Conservation (phyloP, 2,113 vertebrate genomes). For the Bambusicola thoracicus region DNA sequence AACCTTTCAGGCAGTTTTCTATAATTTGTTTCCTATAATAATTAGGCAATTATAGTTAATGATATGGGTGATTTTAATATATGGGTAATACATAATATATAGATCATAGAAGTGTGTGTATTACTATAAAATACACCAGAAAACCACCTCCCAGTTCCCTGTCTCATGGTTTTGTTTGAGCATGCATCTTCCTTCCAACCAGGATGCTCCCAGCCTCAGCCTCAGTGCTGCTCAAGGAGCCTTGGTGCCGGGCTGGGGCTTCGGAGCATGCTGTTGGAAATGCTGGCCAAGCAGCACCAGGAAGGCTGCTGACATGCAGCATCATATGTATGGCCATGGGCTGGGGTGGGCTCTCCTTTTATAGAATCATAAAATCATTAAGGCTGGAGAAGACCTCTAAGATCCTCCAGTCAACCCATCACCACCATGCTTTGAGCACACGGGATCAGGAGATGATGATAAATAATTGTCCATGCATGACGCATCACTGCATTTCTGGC, state of each 20-base stretch:
- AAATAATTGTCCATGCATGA: background rate
- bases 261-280: background rate
- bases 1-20: background rate
- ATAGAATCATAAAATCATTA: no score
- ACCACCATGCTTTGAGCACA: no score
- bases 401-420: no score
- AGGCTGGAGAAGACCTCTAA: no score
- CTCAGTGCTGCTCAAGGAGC: no score
- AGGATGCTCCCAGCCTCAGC: background rate
- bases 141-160: background rate
- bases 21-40: background rate
- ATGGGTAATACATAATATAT: background rate
- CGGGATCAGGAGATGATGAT: background rate
- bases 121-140: background rate
- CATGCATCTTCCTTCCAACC: background rate
- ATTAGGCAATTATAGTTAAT: background rate
- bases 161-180: background rate
- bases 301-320: background rate
- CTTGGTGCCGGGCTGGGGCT: background rate
- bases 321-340: fast-evolving
- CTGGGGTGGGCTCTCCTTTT: background rate
- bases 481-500: background rate
- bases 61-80: background rate
- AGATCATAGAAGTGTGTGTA: background rate
- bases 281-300: fast-evolving